Percentiles rank a stretch among this genome's conserved stretches.
phyloP scores from a whole-genome alignment of 1,140 invertebrate species.

The Pinna nobilis region DNA sequence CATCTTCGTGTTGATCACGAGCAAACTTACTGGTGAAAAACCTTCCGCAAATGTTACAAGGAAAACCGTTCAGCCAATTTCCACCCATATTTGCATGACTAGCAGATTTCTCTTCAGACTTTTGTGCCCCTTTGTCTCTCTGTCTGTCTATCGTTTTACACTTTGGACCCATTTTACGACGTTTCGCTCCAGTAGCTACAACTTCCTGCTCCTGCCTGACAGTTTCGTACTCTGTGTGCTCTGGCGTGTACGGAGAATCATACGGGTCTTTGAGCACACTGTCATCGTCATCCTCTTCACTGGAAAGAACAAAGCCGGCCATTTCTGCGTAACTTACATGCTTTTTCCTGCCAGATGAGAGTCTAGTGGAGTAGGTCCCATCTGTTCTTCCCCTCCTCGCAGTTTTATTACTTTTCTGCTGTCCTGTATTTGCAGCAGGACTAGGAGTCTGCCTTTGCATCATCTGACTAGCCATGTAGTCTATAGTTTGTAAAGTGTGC shows the following conservation, averaged over 20 bases:
- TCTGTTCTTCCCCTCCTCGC: not conserved
- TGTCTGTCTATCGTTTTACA: not conserved
- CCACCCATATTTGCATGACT: not conserved
- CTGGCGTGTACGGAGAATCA: slow-evolving; percentile 25
- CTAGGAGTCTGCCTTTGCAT: not conserved
- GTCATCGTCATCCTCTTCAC: slow-evolving; percentile 7
- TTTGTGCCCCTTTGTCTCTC: not conserved
- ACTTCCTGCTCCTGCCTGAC: not conserved
- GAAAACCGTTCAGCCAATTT: not conserved
- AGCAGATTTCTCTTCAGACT: not conserved
- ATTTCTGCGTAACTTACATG: slow-evolving; percentile 27
- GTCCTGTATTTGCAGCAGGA: not conserved
- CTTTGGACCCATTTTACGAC: slow-evolving; percentile 20
- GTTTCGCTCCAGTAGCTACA: not conserved
- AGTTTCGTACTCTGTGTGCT: not conserved
- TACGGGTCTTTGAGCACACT: not conserved
- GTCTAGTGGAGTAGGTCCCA: slow-evolving; percentile 16
- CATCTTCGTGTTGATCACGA: slow-evolving; percentile 29
- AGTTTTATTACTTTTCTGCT: not conserved
- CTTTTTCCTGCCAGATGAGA: slow-evolving; percentile 30
- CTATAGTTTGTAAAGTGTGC: not conserved
- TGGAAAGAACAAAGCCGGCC: slow-evolving; percentile 5
- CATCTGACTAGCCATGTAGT: not conserved
- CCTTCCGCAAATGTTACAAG: slow-evolving; percentile 27
- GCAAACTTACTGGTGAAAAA: slow-evolving; percentile 1